phyloP scores from a whole-genome alignment of 2,113 vertebrate genomes.

The Urocynchramus pylzowi region DNA sequence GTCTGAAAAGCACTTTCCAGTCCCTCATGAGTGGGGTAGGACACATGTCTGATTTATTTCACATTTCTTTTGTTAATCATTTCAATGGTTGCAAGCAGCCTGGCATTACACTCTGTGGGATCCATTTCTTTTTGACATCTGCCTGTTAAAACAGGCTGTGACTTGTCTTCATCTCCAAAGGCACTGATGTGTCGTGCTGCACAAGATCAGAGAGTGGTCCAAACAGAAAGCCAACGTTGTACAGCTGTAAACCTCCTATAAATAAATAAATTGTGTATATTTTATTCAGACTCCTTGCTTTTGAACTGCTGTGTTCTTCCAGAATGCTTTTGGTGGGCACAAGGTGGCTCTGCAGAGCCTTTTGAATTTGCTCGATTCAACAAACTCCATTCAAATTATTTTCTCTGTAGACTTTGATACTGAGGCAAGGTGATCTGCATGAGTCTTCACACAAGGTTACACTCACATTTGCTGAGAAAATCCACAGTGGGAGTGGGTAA shows the following conservation, averaged over 20 bases:
- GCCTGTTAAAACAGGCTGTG: neutral
- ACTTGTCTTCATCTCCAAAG: neutral
- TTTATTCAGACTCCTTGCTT: slow-evolving; percentile 11
- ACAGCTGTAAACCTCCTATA: slow-evolving; percentile 56
- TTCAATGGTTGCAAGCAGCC: neutral
- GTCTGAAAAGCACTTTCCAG: neutral
- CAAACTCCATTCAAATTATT: neutral
- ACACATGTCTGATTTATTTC: neutral
- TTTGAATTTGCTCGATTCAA: neutral
- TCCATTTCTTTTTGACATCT: neutral
- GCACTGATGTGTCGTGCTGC: neutral
- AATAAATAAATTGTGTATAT: slow-evolving; percentile 57
- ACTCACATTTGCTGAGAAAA: neutral
- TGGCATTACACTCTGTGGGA: neutral
- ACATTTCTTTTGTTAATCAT: neutral
- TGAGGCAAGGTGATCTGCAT: neutral
- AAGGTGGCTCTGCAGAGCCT: slow-evolving; percentile 24
- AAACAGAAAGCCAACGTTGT: slow-evolving; percentile 30
- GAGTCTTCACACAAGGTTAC: neutral
- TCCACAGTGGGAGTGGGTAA: rapidly evolving
- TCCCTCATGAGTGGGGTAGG: neutral
- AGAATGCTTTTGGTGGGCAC: neutral
- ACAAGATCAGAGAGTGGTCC: slow-evolving; percentile 9
- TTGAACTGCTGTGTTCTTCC: neutral
- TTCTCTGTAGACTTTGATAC: neutral